A percentile compares a stretch with the other conserved stretches of the same genome.
Conservation (phyloP, 2,888 invertebrate species). For the Synanthedon myopaeformis region DNA sequence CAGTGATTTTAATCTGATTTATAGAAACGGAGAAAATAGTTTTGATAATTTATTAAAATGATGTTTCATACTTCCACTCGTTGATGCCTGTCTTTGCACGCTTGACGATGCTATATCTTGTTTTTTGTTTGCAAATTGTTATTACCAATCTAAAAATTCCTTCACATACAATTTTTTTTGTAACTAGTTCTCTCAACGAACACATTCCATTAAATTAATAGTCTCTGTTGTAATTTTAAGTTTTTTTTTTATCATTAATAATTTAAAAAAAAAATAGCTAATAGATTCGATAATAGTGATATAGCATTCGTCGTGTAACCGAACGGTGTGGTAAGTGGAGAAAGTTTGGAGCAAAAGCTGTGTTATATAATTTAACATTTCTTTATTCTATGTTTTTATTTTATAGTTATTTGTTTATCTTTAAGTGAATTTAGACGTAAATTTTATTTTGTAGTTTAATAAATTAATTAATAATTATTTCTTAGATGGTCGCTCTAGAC, state of each 20-base stretch:
- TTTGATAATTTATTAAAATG: conserved; percentile 38
- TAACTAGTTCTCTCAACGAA: conserved; percentile 3
- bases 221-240: conserved; percentile 19
- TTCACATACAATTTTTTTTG: too few species aligned
- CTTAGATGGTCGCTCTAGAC: conserved; percentile 52
- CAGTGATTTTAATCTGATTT: conserved; percentile 39
- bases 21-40: conserved; percentile 30
- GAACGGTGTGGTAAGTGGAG: conserved; percentile 35
- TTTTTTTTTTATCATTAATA: not conserved
- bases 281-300: conserved; percentile 16
- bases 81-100: conserved; percentile 47
- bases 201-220: conserved; percentile 62
- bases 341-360: conserved; percentile 50
- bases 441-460: conserved; percentile 58
- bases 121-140: too few species aligned
- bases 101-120: conserved; percentile 60
- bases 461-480: conserved; percentile 49
- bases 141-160: too few species aligned
- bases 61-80: conserved; percentile 42
- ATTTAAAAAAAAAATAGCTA: not conserved
- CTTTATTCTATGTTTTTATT: conserved; percentile 65
- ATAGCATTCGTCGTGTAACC: conserved; percentile 53
- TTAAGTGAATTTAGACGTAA: conserved; percentile 65
- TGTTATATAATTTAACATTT: conserved; percentile 67
- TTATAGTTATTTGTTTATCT: conserved; percentile 66